phyloP scores from a whole-genome alignment of 2,888 invertebrate species.

The Mallateleia sp. region DNA sequence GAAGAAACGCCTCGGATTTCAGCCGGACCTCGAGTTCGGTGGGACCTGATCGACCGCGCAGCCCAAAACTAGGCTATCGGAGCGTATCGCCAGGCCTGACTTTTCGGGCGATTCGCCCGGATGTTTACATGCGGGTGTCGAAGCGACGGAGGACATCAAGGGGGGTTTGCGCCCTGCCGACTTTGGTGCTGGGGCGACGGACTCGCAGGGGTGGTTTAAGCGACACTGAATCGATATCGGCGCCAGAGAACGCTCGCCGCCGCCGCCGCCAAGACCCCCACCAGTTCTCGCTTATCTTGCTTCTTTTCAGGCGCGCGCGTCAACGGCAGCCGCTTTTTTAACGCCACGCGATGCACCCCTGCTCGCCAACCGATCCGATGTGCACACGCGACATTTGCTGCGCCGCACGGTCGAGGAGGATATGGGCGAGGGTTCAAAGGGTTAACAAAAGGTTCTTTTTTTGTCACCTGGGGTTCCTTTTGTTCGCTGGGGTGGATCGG shows the following conservation, averaged over 20 bases:
- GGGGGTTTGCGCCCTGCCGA: constrained; percentile 30
- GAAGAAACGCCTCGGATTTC: constrained; percentile 3
- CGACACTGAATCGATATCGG: constrained; percentile 62
- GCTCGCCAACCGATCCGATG: constrained; percentile 43
- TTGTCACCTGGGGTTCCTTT: no score
- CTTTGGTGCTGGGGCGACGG: background rate
- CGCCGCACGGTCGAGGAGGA: background rate
- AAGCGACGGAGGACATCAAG: constrained; percentile 20
- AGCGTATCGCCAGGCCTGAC: background rate
- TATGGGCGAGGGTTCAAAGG: no score
- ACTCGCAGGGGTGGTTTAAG: constrained; percentile 38
- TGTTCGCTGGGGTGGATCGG: no score
- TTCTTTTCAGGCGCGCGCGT: constrained; percentile 35
- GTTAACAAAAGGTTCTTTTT: no score
- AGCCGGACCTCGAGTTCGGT: background rate
- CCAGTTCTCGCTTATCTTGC: background rate
- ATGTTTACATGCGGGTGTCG: constrained; percentile 51
- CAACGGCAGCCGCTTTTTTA: constrained; percentile 40
- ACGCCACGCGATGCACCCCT: constrained; percentile 43
- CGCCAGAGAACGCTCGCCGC: constrained; percentile 17
- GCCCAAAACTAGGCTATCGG: constrained; percentile 52
- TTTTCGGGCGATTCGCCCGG: constrained; percentile 19
- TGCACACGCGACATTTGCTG: constrained; percentile 42
- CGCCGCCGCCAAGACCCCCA: background rate
- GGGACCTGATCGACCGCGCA: constrained; percentile 26